phyloP scores from a whole-genome alignment of 2,113 vertebrate genomes.

The Perca fluviatilis region DNA sequence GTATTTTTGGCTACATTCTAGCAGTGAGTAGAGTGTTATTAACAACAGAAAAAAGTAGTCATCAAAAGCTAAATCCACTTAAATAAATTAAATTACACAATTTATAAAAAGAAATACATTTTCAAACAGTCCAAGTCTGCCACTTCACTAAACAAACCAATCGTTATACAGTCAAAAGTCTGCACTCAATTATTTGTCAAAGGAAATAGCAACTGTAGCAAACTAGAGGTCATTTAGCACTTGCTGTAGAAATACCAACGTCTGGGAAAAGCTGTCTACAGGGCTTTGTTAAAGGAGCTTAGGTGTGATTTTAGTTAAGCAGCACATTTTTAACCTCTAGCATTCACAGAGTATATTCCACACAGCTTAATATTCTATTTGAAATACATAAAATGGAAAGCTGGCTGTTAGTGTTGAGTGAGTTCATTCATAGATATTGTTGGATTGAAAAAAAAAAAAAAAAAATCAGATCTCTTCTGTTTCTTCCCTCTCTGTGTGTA shows the following conservation, averaged over 20 bases:
- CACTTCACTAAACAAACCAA: constrained; percentile 41
- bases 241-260: constrained; percentile 71
- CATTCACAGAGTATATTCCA: constrained; percentile 42
- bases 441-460: not conserved
- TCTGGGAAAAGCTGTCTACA: constrained; percentile 56
- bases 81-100: constrained; percentile 76
- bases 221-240: constrained; percentile 68
- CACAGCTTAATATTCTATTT: constrained; percentile 18
- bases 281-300: constrained; percentile 66
- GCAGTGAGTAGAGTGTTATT: constrained; percentile 73
- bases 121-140: constrained; percentile 21
- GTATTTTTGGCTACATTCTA: constrained; percentile 71
- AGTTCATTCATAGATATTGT: constrained; percentile 39
- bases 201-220: constrained; percentile 48
- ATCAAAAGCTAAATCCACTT: constrained; percentile 40
- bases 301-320: constrained; percentile 56
- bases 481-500: constrained; percentile 74
- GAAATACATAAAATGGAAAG: constrained; percentile 44
- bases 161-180: constrained; percentile 10
- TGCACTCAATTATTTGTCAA: constrained; percentile 35
- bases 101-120: constrained; percentile 33
- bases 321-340: constrained; percentile 28
- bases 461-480: constrained; percentile 62
- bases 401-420: constrained; percentile 62
- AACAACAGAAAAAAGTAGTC: constrained; percentile 41